These are phyloP conservation scores for Chelmon rostratus DNA, from an alignment of 2,797 vertebrate genomes.

Conservation along the genomic window DNA sequence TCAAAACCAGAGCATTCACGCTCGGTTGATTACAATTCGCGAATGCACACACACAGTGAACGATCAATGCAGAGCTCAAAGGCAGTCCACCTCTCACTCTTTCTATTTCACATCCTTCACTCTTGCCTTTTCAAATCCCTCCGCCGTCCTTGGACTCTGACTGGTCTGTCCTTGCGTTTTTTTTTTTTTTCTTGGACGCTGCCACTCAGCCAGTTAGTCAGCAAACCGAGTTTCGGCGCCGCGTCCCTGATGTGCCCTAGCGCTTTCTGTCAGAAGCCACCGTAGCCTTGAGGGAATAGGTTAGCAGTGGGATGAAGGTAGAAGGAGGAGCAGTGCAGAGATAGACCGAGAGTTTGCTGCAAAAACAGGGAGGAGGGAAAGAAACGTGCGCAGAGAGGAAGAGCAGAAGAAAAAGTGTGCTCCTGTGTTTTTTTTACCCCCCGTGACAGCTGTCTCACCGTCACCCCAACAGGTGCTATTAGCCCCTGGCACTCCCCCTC, in stretches of 20 bases:
- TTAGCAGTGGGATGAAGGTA: constrained; percentile 26
- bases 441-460: constrained; percentile 91
- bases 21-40: constrained; percentile 48
- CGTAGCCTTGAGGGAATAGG: constrained; percentile 45
- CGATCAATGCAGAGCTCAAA: constrained; percentile 58
- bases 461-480: constrained; percentile 95
- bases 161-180: constrained; percentile 53
- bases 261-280: constrained; percentile 50
- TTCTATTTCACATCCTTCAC: constrained; percentile 5
- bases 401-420: constrained; percentile 43
- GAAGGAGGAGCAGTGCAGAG: constrained; percentile 13
- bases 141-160: constrained; percentile 51
- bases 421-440: constrained; percentile 49
- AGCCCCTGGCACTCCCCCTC: constrained; percentile 76
- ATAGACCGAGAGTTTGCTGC: constrained; percentile 29
- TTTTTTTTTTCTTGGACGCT: not conserved
- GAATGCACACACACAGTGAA: not conserved
- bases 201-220: constrained; percentile 59
- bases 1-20: constrained; percentile 43
- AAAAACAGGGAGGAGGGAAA: constrained; percentile 37
- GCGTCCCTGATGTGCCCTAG: constrained; percentile 40
- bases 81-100: constrained; percentile 23
- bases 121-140: constrained; percentile 17
- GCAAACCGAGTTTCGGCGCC: not conserved
- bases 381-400: constrained; percentile 16